Percentiles rank a stretch among this genome's conserved stretches.
These are phyloP conservation scores for Orientallactaga bullata DNA, from an alignment of 2,113 vertebrate species.

Conservation along the genomic window DNA sequence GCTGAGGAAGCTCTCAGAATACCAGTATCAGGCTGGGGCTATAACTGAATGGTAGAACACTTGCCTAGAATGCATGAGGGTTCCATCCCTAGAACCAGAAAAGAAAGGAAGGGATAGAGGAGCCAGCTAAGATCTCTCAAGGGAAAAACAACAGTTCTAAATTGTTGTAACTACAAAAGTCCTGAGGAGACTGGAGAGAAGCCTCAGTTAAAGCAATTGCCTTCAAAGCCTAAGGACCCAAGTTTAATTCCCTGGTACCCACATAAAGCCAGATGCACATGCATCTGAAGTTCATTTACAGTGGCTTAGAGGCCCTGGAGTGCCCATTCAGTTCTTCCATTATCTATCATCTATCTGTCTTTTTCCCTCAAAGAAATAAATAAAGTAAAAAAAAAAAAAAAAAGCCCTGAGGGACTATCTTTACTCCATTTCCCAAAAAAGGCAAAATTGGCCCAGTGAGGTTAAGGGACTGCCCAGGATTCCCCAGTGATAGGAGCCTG, in stretches of 20 bases:
- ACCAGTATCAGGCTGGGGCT: not conserved
- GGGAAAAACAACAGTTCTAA: not conserved
- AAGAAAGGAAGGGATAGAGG: not conserved
- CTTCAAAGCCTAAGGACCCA: too few species aligned
- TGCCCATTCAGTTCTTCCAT: too few species aligned
- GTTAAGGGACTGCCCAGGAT: not conserved
- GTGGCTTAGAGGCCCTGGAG: too few species aligned
- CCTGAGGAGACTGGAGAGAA: too few species aligned
- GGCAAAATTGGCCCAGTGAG: not conserved
- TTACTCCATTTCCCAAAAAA: constrained; percentile 21
- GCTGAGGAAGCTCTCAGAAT: not conserved
- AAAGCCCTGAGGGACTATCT: not conserved
- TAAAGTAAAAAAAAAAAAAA: too few species aligned
- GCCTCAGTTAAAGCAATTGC: too few species aligned
- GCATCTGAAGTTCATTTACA: too few species aligned
- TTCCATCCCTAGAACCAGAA: too few species aligned
- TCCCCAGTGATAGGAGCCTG: not conserved
- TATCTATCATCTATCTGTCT: too few species aligned
- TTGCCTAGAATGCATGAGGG: not conserved
- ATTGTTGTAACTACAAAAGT: not conserved
- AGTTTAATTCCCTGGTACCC: too few species aligned
- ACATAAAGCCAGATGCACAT: too few species aligned
- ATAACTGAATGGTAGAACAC: not conserved
- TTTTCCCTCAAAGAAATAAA: too few species aligned
- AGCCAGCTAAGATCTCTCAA: not conserved